A percentile compares a stretch with the other conserved stretches of the same genome.
phyloP scores from a whole-genome alignment of 2,113 vertebrate species.

The Bungarus multicinctus region DNA sequence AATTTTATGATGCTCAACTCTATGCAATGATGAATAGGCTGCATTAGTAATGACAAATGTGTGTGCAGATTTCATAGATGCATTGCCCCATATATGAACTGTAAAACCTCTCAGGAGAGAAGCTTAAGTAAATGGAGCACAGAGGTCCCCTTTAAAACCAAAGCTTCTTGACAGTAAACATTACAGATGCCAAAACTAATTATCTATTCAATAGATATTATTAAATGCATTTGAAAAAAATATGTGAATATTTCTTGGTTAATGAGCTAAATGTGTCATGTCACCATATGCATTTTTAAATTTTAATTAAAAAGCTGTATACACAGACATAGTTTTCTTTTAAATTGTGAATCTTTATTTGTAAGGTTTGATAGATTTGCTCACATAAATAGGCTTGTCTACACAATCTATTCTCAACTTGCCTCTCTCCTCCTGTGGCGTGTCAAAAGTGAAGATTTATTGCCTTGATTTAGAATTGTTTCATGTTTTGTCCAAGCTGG shows the following conservation, averaged over 20 bases:
- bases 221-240: conserved; percentile 17
- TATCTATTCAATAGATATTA: not conserved
- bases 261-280: not conserved
- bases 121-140: not conserved
- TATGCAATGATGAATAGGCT: not conserved
- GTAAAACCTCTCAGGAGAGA: conserved; percentile 22
- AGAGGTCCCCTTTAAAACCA: not conserved
- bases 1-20: not conserved
- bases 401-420: not conserved
- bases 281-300: not conserved
- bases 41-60: not conserved
- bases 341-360: not conserved
- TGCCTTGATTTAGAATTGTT: not conserved
- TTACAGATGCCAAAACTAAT: not conserved
- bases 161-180: not conserved
- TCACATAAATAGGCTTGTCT: not conserved
- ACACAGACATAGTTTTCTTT: not conserved
- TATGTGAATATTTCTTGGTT: not conserved
- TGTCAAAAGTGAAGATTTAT: not conserved
- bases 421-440: too few species aligned
- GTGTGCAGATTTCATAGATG: not conserved
- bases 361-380: not conserved
- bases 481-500: not conserved
- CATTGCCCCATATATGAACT: not conserved
- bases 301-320: not conserved